These are phyloP conservation scores for Uropetala carovei DNA, from an alignment of 2,888 invertebrate species.

Conservation along the genomic window DNA sequence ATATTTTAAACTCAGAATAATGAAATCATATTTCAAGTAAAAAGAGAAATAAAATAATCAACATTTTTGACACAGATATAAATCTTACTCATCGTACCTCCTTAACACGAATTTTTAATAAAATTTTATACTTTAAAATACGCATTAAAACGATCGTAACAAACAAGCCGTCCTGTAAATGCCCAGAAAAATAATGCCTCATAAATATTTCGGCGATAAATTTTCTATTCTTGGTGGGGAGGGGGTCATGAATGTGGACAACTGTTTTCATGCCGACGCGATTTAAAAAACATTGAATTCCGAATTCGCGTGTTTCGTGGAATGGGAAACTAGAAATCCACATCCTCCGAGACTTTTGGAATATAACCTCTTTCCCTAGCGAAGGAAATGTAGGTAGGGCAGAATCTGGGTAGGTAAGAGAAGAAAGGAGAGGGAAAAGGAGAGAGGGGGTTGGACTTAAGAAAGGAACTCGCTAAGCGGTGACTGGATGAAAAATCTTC, in stretches of 20 bases:
- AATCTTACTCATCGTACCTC: background rate
- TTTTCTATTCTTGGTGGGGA: background rate
- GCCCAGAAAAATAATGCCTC: background rate
- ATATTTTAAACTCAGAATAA: background rate
- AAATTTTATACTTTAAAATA: background rate
- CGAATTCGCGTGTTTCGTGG: background rate
- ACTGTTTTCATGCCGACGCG: background rate
- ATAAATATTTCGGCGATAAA: conserved; percentile 14
- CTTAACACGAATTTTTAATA: background rate
- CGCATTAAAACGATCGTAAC: background rate
- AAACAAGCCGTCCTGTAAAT: background rate
- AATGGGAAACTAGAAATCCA: background rate
- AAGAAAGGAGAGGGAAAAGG: background rate
- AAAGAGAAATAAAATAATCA: background rate
- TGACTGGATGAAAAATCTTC: conserved; percentile 47
- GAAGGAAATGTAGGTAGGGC: background rate
- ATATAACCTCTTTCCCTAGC: background rate
- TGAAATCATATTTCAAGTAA: background rate
- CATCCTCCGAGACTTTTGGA: background rate
- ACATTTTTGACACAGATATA: background rate
- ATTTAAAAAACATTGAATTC: background rate
- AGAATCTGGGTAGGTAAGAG: background rate
- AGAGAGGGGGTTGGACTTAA: background rate
- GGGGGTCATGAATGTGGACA: background rate
- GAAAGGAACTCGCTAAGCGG: conserved; percentile 23